Conservation (phyloP, 2,113 vertebrate species). For the Amphiprion ocellaris region DNA sequence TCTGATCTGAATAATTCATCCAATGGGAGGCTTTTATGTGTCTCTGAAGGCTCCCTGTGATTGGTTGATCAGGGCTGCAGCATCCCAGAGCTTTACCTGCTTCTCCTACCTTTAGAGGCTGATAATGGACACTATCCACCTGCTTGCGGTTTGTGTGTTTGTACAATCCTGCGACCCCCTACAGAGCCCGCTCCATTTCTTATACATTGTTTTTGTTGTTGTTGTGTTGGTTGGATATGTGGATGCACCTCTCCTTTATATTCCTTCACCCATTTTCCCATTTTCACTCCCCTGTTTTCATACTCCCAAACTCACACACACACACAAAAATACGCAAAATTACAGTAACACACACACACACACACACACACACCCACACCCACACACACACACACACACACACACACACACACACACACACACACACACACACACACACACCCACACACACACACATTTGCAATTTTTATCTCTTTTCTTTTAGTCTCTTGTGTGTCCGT, state of each 20-base stretch:
- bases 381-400: slow-evolving; percentile 21
- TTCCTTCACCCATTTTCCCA: slow-evolving; percentile 11
- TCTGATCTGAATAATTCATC: slow-evolving; percentile 81
- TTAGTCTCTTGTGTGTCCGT: slow-evolving; percentile 70
- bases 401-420: neutral
- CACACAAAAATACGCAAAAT: neutral
- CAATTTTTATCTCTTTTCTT: slow-evolving; percentile 40
- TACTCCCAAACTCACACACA: neutral
- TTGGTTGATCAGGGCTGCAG: slow-evolving; percentile 57
- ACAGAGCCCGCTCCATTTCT: slow-evolving; percentile 17
- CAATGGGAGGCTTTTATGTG: slow-evolving; percentile 70
- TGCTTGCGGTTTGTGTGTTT: slow-evolving; percentile 15
- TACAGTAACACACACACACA: neutral
- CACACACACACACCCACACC: slow-evolving; percentile 1
- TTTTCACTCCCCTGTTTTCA: slow-evolving; percentile 9
- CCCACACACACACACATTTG: slow-evolving; percentile 25
- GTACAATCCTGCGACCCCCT: slow-evolving; percentile 1
- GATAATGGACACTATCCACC: slow-evolving; percentile 22
- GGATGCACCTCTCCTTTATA: slow-evolving; percentile 15
- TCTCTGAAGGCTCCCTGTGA: slow-evolving; percentile 65
- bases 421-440: neutral
- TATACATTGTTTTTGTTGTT: slow-evolving; percentile 8
- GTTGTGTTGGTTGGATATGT: slow-evolving; percentile 34
- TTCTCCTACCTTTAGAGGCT: slow-evolving; percentile 44
- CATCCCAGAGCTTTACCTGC: slow-evolving; percentile 44